Percentiles rank a stretch among this genome's conserved stretches.
These are phyloP conservation scores for Crotalus helleri DNA, from an alignment of 2,113 vertebrate species.

Conservation along the genomic window DNA sequence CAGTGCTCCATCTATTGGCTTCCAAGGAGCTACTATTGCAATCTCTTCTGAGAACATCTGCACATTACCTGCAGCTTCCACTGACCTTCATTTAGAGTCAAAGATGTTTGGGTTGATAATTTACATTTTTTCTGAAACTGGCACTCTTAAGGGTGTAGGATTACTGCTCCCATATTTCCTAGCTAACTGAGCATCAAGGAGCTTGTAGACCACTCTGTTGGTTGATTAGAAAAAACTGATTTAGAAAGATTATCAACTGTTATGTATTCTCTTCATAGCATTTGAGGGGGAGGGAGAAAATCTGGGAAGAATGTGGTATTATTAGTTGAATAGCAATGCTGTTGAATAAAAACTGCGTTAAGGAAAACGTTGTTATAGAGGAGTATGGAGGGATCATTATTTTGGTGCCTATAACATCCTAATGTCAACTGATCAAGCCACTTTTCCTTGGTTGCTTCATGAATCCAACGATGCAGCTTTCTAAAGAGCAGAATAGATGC, in stretches of 20 bases:
- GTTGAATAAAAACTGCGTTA: not conserved
- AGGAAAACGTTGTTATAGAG: not conserved
- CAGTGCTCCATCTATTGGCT: conserved; percentile 23
- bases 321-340: not conserved
- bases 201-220: no score
- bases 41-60: not conserved
- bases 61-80: conserved; percentile 16
- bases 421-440: conserved; percentile 10
- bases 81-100: conserved; percentile 7
- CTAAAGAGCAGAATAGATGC: not conserved
- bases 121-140: not conserved
- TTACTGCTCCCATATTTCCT: no score
- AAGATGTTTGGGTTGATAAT: conserved; percentile 10
- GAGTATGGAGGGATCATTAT: not conserved
- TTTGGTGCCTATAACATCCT: not conserved
- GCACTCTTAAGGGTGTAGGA: no score
- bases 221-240: no score
- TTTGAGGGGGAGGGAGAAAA: not conserved
- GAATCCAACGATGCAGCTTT: not conserved
- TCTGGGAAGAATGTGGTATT: not conserved
- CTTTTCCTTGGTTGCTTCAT: not conserved
- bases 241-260: not conserved
- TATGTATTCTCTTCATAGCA: not conserved
- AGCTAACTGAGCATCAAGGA: no score
- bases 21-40: conserved; percentile 12